These are phyloP conservation scores for Opisthograptis luteolata DNA, from an alignment of 2,888 invertebrate species.

Conservation along the genomic window DNA sequence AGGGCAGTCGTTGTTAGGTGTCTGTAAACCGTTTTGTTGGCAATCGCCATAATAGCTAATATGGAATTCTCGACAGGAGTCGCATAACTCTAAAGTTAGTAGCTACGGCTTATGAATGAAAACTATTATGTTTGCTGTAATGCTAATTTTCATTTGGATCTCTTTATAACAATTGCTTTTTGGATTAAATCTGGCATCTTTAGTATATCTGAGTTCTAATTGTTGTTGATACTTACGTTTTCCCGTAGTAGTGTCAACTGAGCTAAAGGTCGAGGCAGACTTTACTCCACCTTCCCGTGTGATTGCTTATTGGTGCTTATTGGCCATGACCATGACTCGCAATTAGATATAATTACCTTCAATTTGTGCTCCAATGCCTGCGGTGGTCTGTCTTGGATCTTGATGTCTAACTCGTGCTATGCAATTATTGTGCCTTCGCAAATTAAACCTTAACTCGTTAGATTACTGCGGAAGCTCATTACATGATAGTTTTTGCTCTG, in stretches of 20 bases:
- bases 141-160: background rate
- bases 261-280: constrained; percentile 43
- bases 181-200: background rate
- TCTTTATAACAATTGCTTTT: background rate
- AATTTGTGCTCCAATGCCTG: constrained; percentile 78
- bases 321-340: constrained; percentile 82
- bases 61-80: constrained; percentile 54
- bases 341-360: constrained; percentile 82
- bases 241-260: background rate
- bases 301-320: constrained; percentile 82
- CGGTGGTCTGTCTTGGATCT: constrained; percentile 65
- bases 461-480: constrained; percentile 56
- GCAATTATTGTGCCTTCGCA: constrained; percentile 71
- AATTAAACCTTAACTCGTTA: constrained; percentile 61
- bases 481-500: constrained; percentile 35
- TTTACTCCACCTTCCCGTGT: constrained; percentile 70
- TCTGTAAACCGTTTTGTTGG: constrained; percentile 74
- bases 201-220: background rate
- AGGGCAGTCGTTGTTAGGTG: constrained; percentile 67
- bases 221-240: background rate
- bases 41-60: constrained; percentile 71
- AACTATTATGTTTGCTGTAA: background rate
- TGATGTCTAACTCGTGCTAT: constrained; percentile 58
- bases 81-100: constrained; percentile 24
- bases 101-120: constrained; percentile 1